Base-by-base conservation (phyloP, 2,888 invertebrate genomes). In the Lasioglossum marginatum region DNA sequence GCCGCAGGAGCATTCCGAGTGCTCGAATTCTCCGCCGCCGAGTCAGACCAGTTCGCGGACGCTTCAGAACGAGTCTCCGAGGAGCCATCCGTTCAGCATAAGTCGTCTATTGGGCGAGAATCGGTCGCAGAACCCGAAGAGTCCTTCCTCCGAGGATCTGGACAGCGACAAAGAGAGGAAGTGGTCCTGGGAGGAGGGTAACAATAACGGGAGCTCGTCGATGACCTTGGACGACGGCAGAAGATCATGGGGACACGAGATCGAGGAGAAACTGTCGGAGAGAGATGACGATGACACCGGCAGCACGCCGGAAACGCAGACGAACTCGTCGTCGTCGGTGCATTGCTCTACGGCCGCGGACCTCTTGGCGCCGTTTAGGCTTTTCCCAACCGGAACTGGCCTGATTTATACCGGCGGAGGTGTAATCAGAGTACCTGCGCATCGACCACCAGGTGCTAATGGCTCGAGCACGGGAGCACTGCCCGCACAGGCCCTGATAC, bases 341-440 rank as follows among this genome's bases (percentile, higher is more conserved):
- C 79, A 91, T 83, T 89, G 93, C 84, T 82, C 94, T 87, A 87
- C 92, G 88, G 89, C 91, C 79, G 86, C 93, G 81, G 93, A 93
- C 82, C 89, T 93, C 1, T 85, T 93, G 52, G 92, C 93, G 19
- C 93, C 93, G 4, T 93, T 93, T 78, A 89, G 93, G 80, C 79
- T 95, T 78, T 92, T 95, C 88, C 89, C 94, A 10, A 90, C 93
- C 68, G 93, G 94, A 34, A 93, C 94, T 2, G 93, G 95, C 23
- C 89, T 95, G 79, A 93, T 95, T 81, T 95, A 95, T 94, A 95
- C 96, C 79, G 95, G 96, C 83, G 97, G 96, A 81, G 98, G 97
- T 92, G 98, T 98, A 74, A 97, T 98, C 91, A 96, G 98, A 93
- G 98, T 98, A 89, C 98, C 98, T 76, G 98, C 98, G 82, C 98